phyloP scores from a whole-genome alignment of 2,888 invertebrate species.

The Stenodera caucasica region DNA sequence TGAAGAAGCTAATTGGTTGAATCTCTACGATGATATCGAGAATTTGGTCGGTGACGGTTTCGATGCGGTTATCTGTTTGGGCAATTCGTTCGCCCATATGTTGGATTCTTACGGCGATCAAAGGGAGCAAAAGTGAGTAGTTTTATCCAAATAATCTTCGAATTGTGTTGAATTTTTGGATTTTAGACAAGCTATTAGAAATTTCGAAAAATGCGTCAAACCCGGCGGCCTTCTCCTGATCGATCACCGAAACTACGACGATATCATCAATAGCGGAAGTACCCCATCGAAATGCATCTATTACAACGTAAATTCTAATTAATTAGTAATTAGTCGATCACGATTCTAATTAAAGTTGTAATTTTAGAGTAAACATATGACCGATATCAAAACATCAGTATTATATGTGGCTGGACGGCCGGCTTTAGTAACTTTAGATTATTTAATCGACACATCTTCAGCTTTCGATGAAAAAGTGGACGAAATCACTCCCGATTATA shows the following conservation, averaged over 20 bases:
- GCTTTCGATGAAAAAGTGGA: slow-evolving; percentile 27
- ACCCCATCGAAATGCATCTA: slow-evolving; percentile 85
- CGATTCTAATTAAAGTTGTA: slow-evolving; percentile 10
- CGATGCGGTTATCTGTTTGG: slow-evolving; percentile 87
- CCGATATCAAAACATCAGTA: slow-evolving; percentile 84
- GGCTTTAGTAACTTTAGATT: slow-evolving; percentile 79
- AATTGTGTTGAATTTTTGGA: too few relatives aligned
- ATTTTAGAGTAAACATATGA: slow-evolving; percentile 62
- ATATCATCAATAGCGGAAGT: slow-evolving; percentile 73
- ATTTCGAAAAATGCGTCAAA: slow-evolving; percentile 81
- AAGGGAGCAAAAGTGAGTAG: slow-evolving; percentile 66
- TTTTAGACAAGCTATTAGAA: slow-evolving; percentile 67
- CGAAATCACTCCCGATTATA: slow-evolving; percentile 36
- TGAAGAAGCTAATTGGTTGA: slow-evolving; percentile 90
- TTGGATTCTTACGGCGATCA: slow-evolving; percentile 79
- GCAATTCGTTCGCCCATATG: slow-evolving; percentile 90
- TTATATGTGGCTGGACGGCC: slow-evolving; percentile 77
- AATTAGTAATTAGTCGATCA: slow-evolving; percentile 57
- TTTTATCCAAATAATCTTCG: slow-evolving; percentile 2
- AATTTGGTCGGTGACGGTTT: slow-evolving; percentile 68
- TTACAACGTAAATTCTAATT: slow-evolving; percentile 74
- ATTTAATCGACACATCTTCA: slow-evolving; percentile 67
- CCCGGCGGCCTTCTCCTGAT: slow-evolving; percentile 84
- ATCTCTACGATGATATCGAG: slow-evolving; percentile 73
- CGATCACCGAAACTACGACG: slow-evolving; percentile 88